Conservation (phyloP, 2,888 invertebrate genomes). For the Acrobasis repandana region DNA sequence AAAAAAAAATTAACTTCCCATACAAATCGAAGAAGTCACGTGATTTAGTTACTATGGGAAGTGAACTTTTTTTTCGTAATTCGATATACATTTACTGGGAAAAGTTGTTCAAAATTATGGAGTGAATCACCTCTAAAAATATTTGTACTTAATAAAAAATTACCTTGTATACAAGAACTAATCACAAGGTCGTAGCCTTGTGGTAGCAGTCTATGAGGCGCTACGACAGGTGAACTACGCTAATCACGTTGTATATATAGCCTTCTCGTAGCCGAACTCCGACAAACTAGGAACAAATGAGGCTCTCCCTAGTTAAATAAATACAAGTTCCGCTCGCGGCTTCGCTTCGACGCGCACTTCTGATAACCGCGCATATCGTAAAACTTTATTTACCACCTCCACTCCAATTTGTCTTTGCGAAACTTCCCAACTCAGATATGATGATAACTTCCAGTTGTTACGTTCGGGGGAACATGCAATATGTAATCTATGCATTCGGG, state of each 20-base stretch:
- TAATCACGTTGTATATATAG: neutral
- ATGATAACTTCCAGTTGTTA: conserved; percentile 60
- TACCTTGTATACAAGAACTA: neutral
- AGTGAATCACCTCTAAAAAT: too few relatives aligned
- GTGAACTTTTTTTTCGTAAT: too few relatives aligned
- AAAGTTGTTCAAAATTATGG: too few relatives aligned
- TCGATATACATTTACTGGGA: too few relatives aligned
- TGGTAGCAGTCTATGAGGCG: neutral
- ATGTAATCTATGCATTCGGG: conserved; percentile 43
- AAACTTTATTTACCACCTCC: conserved; percentile 74
- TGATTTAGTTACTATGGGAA: too few relatives aligned
- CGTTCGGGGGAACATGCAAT: conserved; percentile 49
- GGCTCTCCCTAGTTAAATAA: conserved; percentile 45
- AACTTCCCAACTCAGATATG: conserved; percentile 67
- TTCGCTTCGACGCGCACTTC: conserved; percentile 57
- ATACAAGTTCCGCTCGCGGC: conserved; percentile 49
- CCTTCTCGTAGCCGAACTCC: neutral
- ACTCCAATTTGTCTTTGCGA: conserved; percentile 70
- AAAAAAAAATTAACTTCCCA: too few relatives aligned
- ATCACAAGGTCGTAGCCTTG: neutral
- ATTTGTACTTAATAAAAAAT: too few relatives aligned
- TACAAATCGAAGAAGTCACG: too few relatives aligned
- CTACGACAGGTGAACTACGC: neutral
- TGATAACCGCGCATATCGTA: conserved; percentile 75
- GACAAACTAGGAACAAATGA: conserved; percentile 1